Percentiles rank a stretch among this genome's conserved stretches.
phyloP scores from a whole-genome alignment of 1,140 invertebrate genomes.

The Drosophila willistoni region DNA sequence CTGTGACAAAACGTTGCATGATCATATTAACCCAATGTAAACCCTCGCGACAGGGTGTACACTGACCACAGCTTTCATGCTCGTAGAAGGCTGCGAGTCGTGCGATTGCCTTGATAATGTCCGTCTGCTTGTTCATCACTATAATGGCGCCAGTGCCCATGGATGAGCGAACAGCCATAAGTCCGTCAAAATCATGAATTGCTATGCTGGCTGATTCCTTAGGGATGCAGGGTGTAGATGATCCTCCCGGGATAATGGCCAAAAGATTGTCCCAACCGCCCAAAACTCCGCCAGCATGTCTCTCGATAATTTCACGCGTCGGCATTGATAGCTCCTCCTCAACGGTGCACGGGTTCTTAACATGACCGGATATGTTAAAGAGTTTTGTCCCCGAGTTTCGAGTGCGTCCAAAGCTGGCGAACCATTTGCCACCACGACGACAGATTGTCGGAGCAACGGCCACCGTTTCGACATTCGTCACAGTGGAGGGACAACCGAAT shows the following conservation, averaged over 20 bases:
- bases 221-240: slow-evolving; percentile 69
- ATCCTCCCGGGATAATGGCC: slow-evolving; percentile 70
- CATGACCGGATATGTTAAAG: slow-evolving; percentile 92
- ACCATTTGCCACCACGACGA: slow-evolving; percentile 90
- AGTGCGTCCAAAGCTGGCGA: slow-evolving; percentile 88
- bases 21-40: slow-evolving; percentile 69
- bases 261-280: slow-evolving; percentile 74
- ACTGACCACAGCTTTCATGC: slow-evolving; percentile 92
- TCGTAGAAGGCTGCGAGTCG: slow-evolving; percentile 89
- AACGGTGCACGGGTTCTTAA: slow-evolving; percentile 90
- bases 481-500: slow-evolving; percentile 91
- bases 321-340: slow-evolving; percentile 85
- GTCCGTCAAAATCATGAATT: slow-evolving; percentile 68
- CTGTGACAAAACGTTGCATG: slow-evolving; percentile 70
- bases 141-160: slow-evolving; percentile 71
- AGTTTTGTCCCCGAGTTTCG: slow-evolving; percentile 91
- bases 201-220: slow-evolving; percentile 31
- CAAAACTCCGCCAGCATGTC: slow-evolving; percentile 67
- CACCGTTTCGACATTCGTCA: slow-evolving; percentile 94
- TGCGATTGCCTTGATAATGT: slow-evolving; percentile 86
- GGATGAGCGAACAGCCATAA: slow-evolving; percentile 63
- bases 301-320: slow-evolving; percentile 65
- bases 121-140: slow-evolving; percentile 68
- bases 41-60: slow-evolving; percentile 91
- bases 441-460: slow-evolving; percentile 85